A percentile compares a stretch with the other conserved stretches of the same genome.
Conservation (phyloP, 2,113 vertebrate genomes). For the Charadrius vociferus region DNA sequence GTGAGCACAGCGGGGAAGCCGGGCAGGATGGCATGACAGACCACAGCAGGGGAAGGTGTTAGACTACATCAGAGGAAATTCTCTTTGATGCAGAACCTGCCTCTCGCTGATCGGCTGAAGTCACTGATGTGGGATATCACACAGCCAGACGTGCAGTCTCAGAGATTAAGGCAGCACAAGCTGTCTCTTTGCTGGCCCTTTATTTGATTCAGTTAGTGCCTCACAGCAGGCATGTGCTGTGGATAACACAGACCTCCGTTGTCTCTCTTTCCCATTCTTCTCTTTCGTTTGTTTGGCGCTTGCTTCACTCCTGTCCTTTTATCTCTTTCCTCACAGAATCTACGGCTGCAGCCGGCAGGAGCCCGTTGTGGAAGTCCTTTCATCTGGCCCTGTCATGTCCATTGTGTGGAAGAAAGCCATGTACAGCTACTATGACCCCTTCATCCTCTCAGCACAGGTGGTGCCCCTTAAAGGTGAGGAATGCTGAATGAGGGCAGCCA, state of each 20-base stretch:
- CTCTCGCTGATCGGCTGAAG: neutral
- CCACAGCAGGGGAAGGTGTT: slow-evolving; percentile 30
- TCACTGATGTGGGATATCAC: neutral
- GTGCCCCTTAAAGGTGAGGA: slow-evolving; percentile 81
- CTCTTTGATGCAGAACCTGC: slow-evolving; percentile 15
- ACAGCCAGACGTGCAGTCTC: neutral
- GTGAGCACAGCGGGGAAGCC: rapidly evolving
- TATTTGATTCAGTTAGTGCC: neutral
- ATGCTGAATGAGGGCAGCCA: neutral
- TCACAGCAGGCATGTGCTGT: neutral
- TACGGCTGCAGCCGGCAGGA: slow-evolving; percentile 90
- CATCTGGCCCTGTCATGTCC: slow-evolving; percentile 86
- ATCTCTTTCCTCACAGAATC: slow-evolving; percentile 69
- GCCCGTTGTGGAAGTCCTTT: slow-evolving; percentile 81
- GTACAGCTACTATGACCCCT: slow-evolving; percentile 88
- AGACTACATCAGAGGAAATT: slow-evolving; percentile 6
- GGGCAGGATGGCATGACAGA: neutral
- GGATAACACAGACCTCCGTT: neutral
- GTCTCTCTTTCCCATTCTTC: neutral
- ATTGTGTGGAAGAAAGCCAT: slow-evolving; percentile 92
- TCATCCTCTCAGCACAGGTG: slow-evolving; percentile 81
- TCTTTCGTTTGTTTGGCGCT: neutral
- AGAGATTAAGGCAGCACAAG: neutral
- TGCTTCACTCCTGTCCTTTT: neutral
- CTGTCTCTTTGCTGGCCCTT: neutral